A percentile compares a stretch with the other conserved stretches of the same genome.
Conservation (phyloP, 2,888 invertebrate species). For the Calliopum simillimum region DNA sequence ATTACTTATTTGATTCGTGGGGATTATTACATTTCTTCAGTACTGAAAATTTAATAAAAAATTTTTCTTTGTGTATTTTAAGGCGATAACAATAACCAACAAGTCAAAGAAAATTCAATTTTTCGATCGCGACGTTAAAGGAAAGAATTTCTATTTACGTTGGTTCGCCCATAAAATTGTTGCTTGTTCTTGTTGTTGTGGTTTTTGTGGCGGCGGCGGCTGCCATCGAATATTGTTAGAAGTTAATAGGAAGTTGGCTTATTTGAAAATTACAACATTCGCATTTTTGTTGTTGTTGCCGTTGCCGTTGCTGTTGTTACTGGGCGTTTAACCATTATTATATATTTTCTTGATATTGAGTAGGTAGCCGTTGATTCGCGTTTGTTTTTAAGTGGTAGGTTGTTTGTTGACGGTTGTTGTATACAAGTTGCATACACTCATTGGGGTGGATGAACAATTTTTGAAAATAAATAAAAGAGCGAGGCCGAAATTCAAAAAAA, state of each 20-base stretch:
- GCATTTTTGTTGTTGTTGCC: constrained; percentile 5
- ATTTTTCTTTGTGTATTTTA: too few relatives aligned
- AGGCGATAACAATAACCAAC: too few relatives aligned
- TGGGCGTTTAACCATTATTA: constrained; percentile 43
- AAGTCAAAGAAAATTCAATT: background rate
- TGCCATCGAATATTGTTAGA: constrained; percentile 14
- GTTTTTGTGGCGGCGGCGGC: constrained; percentile 9
- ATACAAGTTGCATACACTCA: background rate
- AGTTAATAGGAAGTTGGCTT: constrained; percentile 45
- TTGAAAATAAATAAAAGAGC: background rate
- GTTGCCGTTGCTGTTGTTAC: constrained; percentile 30
- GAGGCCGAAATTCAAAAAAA: too few relatives aligned
- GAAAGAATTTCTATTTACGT: constrained; percentile 28
- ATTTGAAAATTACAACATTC: constrained; percentile 44
- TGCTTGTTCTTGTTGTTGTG: constrained; percentile 27
- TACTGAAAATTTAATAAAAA: too few relatives aligned
- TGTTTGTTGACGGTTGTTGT: constrained; percentile 27
- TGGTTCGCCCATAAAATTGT: constrained; percentile 44
- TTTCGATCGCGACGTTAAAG: background rate
- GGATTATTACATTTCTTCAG: background rate
- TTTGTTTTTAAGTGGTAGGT: constrained; percentile 41
- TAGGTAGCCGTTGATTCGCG: constrained; percentile 19
- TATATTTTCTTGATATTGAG: constrained; percentile 34
- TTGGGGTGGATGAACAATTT: too few relatives aligned
- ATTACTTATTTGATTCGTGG: too few relatives aligned